Evolutionary conservation across 2,888 invertebrate species (phyloP).

Genomic region (Leuctra nigra): DNA sequence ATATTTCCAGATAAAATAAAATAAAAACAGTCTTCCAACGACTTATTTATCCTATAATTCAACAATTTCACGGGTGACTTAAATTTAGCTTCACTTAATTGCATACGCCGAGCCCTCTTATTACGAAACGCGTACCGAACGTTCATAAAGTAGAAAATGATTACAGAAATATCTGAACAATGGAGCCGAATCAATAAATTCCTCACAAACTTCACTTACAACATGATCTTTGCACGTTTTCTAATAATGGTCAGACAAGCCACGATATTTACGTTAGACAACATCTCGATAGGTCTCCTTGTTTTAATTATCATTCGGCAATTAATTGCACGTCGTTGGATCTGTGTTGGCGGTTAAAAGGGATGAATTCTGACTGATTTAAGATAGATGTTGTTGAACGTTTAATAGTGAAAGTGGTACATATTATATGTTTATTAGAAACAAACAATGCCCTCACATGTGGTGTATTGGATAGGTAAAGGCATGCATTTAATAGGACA

Average conservation of each 20-base stretch:
- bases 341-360: no score
- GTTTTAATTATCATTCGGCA: conserved; percentile 8
- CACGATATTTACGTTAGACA: conserved; percentile 3
- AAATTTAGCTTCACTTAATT: no score
- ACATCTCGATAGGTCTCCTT: not conserved
- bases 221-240: not conserved
- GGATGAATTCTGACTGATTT: conserved; percentile 9
- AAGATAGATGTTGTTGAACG: not conserved
- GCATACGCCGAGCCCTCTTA: no score
- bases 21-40: no score
- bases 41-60: no score
- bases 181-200: no score
- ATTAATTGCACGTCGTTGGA: not conserved
- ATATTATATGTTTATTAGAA: conserved; percentile 7
- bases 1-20: no score
- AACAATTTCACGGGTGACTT: no score
- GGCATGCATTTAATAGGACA: not conserved
- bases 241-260: not conserved
- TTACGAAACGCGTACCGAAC: no score
- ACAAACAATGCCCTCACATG: not conserved
- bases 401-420: conserved; percentile 2
- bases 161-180: no score
- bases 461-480: no score
- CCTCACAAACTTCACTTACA: not conserved
- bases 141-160: no score